These are phyloP conservation scores for Cricetomys ansorgei DNA, from an alignment of 2,113 vertebrate genomes.

Conservation along the genomic window DNA sequence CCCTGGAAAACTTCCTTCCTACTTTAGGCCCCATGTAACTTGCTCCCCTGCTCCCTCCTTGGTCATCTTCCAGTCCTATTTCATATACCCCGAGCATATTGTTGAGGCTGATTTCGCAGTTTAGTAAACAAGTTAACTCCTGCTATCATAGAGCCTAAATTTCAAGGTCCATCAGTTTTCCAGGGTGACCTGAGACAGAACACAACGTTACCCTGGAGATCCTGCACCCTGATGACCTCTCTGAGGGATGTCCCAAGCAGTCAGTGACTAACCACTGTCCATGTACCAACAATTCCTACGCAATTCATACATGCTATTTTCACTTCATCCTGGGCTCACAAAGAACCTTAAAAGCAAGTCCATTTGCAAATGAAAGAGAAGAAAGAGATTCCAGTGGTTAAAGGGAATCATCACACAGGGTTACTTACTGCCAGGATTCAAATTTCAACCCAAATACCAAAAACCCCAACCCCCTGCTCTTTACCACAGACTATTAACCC, in stretches of 20 bases:
- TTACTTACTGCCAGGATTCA: neutral
- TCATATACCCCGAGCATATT: neutral
- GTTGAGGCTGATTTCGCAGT: neutral
- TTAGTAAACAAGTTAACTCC: neutral
- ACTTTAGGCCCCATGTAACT: neutral
- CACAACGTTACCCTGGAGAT: neutral
- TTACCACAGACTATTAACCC: neutral
- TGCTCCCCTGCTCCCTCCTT: neutral
- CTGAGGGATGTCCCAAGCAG: neutral
- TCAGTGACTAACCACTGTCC: neutral
- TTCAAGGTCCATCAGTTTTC: neutral
- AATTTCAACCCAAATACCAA: neutral
- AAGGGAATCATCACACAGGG: neutral
- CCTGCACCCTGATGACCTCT: neutral
- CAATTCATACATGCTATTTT: neutral
- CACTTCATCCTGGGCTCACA: neutral
- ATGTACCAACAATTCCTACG: neutral
- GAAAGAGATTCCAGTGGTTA: neutral
- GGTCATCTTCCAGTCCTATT: neutral
- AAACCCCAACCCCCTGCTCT: neutral
- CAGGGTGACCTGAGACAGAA: neutral
- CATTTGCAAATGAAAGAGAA: slow-evolving; percentile 6
- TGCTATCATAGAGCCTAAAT: neutral
- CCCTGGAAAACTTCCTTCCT: neutral
- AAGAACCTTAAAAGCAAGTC: slow-evolving; percentile 23